Conservation (phyloP, 2,113 vertebrate species). For the Psophia crepitans region DNA sequence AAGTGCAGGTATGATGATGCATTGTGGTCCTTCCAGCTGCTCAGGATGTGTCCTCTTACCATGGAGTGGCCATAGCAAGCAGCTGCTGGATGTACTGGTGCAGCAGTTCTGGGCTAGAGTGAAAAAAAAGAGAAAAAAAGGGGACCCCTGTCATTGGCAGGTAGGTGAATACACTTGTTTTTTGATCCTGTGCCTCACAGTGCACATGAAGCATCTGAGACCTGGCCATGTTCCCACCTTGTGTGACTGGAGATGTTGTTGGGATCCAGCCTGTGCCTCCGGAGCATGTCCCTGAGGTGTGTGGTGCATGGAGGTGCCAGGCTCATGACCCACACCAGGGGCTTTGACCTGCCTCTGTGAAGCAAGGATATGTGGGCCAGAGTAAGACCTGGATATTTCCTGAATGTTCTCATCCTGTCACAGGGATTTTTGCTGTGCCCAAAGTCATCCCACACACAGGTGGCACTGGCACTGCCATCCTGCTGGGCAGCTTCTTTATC, state of each 20-base stretch:
- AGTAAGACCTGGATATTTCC: not conserved
- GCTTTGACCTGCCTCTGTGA: not conserved
- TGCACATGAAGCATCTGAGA: not conserved
- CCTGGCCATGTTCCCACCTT: not conserved
- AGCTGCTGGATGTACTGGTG: not conserved
- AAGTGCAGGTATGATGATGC: not conserved
- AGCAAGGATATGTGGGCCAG: not conserved
- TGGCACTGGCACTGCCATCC: not conserved
- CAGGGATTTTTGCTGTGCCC: not conserved
- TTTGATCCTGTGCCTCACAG: not conserved
- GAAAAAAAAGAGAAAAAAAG: not conserved
- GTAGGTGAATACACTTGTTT: not conserved
- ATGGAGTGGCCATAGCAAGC: not conserved
- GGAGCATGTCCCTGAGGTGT: not conserved
- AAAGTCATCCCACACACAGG: not conserved
- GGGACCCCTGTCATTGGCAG: not conserved
- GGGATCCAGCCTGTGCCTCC: not conserved
- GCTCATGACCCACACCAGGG: accelerated
- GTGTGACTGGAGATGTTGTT: not conserved
- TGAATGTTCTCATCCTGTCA: not conserved
- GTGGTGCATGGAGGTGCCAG: not conserved
- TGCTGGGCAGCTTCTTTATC: not conserved
- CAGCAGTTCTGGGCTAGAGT: not conserved
- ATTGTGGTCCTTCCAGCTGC: not conserved
- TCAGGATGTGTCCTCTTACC: not conserved